Base-by-base conservation (phyloP, 1,140 invertebrate genomes). In the Micrasema longulum region DNA sequence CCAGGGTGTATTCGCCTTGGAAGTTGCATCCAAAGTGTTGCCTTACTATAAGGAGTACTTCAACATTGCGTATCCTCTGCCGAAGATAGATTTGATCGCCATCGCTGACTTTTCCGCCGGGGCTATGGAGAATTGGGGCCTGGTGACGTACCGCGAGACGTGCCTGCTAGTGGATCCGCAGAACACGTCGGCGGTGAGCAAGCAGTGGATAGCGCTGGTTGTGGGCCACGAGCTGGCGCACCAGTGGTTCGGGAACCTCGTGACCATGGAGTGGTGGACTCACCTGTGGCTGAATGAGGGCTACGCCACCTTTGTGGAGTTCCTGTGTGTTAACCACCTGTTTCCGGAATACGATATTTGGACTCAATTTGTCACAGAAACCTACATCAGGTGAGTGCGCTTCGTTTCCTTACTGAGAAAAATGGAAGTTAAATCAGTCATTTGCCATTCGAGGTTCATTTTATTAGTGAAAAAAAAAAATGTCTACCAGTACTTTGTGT, bases 91-190 rank as follows among this genome's bases (percentile, higher is more conserved):
- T 85, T 88, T 97, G 47, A 95, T 99, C 77, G 96, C 96, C 23
- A 95, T 99, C 79, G 91, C 96, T 14, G 96, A 98, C 81, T 98
- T 97, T 77, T 91, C 92, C 35, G 89, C 90, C 36, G 95, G 95
- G 72, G 96, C 96, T 43, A 98, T 99, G 96, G 97, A 98, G 83
- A 98, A 98, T 83, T 98, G 96, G 97, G 96, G 96, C 16, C 75
- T 89, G 23, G 87, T 89, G 10, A 89, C 87, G 66, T 89, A 86
- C 72, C 88, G 95, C 63, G 94, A 96, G 81, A 92, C 92, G 1
- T 93, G 92, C 78, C 85, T 96, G 0, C 82, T 97, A 4, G 93
- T 95, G 1, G 94, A 96, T 84, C 89, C 91, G 2, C 85, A 93
- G 74, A 94, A 96, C 78, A 95, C 94, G 0, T 95, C 94, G 22